Percentiles rank a stretch among this genome's conserved stretches.
phyloP scores from a whole-genome alignment of 2,888 invertebrate genomes.

The Pedicia rivosa region DNA sequence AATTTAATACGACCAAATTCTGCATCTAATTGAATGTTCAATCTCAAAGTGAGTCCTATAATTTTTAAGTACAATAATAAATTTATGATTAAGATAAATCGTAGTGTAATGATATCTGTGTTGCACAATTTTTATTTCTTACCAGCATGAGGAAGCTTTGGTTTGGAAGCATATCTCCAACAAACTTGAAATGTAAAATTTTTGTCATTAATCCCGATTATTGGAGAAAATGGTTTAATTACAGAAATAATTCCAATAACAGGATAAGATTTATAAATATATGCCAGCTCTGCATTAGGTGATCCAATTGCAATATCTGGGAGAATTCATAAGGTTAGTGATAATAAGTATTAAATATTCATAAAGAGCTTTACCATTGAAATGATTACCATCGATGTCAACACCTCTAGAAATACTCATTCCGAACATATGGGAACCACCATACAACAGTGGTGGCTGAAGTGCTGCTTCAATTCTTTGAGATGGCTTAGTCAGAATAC shows the following conservation, averaged over 20 bases:
- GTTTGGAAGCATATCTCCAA: no score
- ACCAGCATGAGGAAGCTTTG: no score
- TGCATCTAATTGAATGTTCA: conserved; percentile 19
- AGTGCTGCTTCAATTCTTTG: conserved; percentile 29
- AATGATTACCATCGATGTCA: conserved; percentile 30
- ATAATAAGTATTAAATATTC: no score
- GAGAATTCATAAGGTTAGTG: no score
- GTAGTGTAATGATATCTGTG: no score
- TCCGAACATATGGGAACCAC: conserved; percentile 25
- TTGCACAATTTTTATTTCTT: no score
- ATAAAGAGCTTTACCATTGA: no score
- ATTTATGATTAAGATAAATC: no score
- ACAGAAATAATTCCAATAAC: conserved; percentile 25
- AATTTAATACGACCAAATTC: conserved; percentile 26
- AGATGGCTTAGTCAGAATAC: conserved; percentile 24
- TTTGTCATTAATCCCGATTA: conserved; percentile 27
- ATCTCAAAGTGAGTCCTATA: no score
- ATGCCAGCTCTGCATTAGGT: conserved; percentile 30
- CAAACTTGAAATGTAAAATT: no score
- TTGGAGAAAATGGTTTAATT: conserved; percentile 23
- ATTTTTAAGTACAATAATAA: no score
- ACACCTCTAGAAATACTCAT: conserved; percentile 30
- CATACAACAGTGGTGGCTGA: conserved; percentile 5
- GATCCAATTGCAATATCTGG: conserved; percentile 32
- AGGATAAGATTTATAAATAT: conserved; percentile 30